phyloP scores from a whole-genome alignment of 2,797 vertebrate species.

The Vipera ursinii region DNA sequence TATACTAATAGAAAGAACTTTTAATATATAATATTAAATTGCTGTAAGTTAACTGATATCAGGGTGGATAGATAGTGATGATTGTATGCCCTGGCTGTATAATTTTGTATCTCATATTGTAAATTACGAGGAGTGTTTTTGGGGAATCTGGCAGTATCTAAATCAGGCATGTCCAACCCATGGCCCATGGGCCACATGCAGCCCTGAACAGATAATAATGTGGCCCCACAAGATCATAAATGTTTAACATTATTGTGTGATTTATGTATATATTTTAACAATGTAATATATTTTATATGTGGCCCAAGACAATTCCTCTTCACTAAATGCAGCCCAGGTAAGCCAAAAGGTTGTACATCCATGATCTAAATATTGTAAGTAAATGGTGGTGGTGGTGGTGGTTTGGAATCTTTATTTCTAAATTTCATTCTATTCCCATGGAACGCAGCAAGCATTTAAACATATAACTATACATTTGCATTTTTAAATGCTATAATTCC shows the following conservation, averaged over 20 bases:
- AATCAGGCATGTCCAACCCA: neutral
- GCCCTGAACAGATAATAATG: neutral
- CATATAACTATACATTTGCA: neutral
- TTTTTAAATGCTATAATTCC: neutral
- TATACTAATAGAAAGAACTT: neutral
- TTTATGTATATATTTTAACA: neutral
- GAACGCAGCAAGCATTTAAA: neutral
- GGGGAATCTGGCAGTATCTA: neutral
- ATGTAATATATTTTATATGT: neutral
- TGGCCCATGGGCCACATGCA: neutral
- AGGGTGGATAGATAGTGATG: neutral
- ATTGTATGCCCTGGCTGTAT: neutral
- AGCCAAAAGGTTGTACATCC: no score
- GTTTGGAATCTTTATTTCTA: neutral
- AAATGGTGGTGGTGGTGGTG: neutral
- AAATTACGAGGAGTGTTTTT: neutral
- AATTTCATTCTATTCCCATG: neutral
- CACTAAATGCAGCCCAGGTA: no score
- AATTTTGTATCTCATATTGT: neutral
- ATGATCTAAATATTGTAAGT: neutral
- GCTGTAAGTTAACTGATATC: neutral
- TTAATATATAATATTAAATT: neutral
- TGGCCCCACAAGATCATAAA: neutral
- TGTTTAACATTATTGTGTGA: neutral
- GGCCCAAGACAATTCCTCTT: no score